Base-by-base conservation (phyloP, 2,888 invertebrate genomes). In the Lysandra bellargus region DNA sequence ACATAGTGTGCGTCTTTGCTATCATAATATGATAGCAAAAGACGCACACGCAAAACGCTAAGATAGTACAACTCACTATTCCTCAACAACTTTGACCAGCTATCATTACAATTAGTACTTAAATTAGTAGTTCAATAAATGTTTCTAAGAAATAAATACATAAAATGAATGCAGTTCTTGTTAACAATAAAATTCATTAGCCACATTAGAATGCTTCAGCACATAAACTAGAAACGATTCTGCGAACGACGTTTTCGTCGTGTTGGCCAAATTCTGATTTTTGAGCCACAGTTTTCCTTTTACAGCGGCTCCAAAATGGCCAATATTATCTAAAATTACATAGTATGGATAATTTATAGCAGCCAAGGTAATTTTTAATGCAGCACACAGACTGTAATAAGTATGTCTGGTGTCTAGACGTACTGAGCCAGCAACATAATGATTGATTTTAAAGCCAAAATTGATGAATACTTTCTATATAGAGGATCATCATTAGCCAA, bases 151-250 rank as follows among this genome's bases (percentile, higher is more conserved):
- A 76, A 76, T 76, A 76, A 33, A 76, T 76, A 53, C 33, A 76
- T 76, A 57, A 76, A 76, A 17, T 76, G 12, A 12, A 33, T 57
- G 33, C 76, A 76, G 76, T 76, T 76, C 76, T 76, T 23, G 57
- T 6, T 53, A 76, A 17, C 76, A 76, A 76, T 76, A 76, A 76
- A 53, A 23, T 76, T 76, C 53, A 76, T 57, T 76, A 76, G 76
- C 57, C 17, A 37, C 76, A 53, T 76, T 33, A 33, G 53, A 76
- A 49, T 75, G 76, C 76, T 33, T 30, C 33, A 33, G 30, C 53
- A 76, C 14, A 76, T 76, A 57, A 76, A 76, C 76, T 76, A 76
- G 30, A 76, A 57, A 76, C 57, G 33, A 53, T 76, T 76, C 76
- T 57, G 17, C 17, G 76, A 57, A 76, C 76, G 57, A 57, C 76